A percentile compares a stretch with the other conserved stretches of the same genome.
phyloP scores from a whole-genome alignment of 2,888 invertebrate species.

The Pseudeuparius sepicola region DNA sequence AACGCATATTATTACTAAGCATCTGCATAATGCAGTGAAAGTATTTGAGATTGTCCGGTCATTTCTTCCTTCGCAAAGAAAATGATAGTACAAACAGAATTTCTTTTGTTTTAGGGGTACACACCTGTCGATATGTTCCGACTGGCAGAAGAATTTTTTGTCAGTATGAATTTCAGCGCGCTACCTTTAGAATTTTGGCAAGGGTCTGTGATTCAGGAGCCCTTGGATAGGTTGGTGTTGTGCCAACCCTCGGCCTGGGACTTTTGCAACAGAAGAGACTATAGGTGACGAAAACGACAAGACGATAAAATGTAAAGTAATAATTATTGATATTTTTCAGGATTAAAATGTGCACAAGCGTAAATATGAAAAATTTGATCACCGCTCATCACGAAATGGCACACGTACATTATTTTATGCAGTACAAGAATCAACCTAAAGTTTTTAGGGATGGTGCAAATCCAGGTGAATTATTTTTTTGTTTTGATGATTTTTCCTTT shows the following conservation, averaged over 20 bases:
- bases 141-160: conserved; percentile 84
- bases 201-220: conserved; percentile 74
- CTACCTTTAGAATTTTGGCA: conserved; percentile 85
- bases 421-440: conserved; percentile 72
- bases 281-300: conserved; percentile 48
- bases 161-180: conserved; percentile 77
- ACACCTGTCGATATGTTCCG: conserved; percentile 76
- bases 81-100: no score
- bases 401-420: conserved; percentile 80
- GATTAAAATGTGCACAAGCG: conserved; percentile 80
- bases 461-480: conserved; percentile 52
- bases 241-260: conserved; percentile 94
- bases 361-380: conserved; percentile 75
- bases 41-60: no score
- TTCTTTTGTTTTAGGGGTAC: conserved; percentile 68
- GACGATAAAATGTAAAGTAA: not conserved
- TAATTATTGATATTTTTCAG: conserved; percentile 41
- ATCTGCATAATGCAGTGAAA: no score
- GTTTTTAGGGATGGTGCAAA: conserved; percentile 87
- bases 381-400: conserved; percentile 90
- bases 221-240: conserved; percentile 61
- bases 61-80: no score
- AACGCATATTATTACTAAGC: no score
- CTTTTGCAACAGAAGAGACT: conserved; percentile 83
- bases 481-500: no score